Evolutionary conservation across 2,113 vertebrate genomes (phyloP).

Genomic region (Protobothrops mucrosquamatus): DNA sequence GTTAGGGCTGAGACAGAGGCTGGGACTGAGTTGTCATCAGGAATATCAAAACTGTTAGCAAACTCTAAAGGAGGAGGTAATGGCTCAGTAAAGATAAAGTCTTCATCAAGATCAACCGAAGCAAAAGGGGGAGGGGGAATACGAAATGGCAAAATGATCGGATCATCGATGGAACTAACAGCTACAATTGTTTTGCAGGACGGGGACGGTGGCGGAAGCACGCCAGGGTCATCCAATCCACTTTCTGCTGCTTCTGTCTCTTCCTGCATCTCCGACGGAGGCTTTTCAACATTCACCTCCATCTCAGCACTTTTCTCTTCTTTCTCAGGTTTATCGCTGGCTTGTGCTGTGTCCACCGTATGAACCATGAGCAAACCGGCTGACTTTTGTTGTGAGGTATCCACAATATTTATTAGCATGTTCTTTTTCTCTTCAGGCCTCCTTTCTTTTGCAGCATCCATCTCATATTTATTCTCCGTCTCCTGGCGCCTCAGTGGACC

Average conservation of each 20-base stretch:
- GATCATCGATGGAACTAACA: slow-evolving; percentile 84
- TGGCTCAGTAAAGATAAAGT: slow-evolving; percentile 92
- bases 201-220: slow-evolving; percentile 62
- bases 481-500: slow-evolving; percentile 81
- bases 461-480: slow-evolving; percentile 87
- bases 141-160: slow-evolving; percentile 86
- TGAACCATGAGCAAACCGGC: slow-evolving; percentile 94
- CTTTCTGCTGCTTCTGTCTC: slow-evolving; percentile 68
- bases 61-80: slow-evolving; percentile 95
- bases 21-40: slow-evolving; percentile 80
- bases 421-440: slow-evolving; percentile 84
- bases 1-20: slow-evolving; percentile 64
- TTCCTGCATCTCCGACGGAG: slow-evolving; percentile 71
- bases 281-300: slow-evolving; percentile 61
- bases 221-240: slow-evolving; percentile 61
- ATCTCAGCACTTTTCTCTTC: slow-evolving; percentile 67
- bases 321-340: slow-evolving; percentile 61
- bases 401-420: slow-evolving; percentile 76
- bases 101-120: slow-evolving; percentile 93
- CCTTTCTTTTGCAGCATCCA: slow-evolving; percentile 72
- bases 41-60: slow-evolving; percentile 96
- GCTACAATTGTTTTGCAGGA: slow-evolving; percentile 81
- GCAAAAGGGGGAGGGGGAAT: slow-evolving; percentile 92
- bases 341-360: slow-evolving; percentile 69
- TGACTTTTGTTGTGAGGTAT: slow-evolving; percentile 83